Evolutionary conservation across 2,797 vertebrate genomes (phyloP).

Genomic region (Erithacus rubecula): DNA sequence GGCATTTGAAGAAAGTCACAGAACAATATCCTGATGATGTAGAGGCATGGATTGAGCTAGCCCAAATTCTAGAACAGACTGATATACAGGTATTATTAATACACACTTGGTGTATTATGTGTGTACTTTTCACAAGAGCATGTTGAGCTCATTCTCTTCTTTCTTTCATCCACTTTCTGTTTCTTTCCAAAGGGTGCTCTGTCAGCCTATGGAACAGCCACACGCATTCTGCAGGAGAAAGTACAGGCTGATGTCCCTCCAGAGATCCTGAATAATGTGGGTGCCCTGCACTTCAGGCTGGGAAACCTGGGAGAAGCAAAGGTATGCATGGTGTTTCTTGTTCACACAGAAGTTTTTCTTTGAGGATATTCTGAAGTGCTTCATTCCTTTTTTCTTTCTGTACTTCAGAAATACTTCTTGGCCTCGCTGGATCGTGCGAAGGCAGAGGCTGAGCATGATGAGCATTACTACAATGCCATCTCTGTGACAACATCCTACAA

Average conservation of each 20-base stretch:
- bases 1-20: conserved; percentile 97
- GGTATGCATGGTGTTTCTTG: conserved; percentile 71
- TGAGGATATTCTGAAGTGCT: not conserved
- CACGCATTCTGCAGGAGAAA: conserved; percentile 97
- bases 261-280: conserved; percentile 98
- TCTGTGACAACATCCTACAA: conserved; percentile 99
- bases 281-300: conserved; percentile 96
- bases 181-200: conserved; percentile 82
- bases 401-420: conserved; percentile 92
- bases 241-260: conserved; percentile 98
- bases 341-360: not conserved
- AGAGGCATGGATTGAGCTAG: conserved; percentile 98
- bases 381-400: conserved; percentile 5
- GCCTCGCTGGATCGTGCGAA: conserved; percentile 96
- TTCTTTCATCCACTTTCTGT: not conserved
- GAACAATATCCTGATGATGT: conserved; percentile 99
- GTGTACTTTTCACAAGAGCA: not conserved
- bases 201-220: conserved; percentile 97
- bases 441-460: conserved; percentile 96
- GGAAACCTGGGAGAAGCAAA: conserved; percentile 98
- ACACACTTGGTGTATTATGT: not conserved
- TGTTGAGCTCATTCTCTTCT: not conserved
- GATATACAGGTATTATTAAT: conserved; percentile 88
- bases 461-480: conserved; percentile 99
- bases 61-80: conserved; percentile 97